Base-by-base conservation (phyloP, 2,888 invertebrate genomes). In the Napeogenes inachia region DNA sequence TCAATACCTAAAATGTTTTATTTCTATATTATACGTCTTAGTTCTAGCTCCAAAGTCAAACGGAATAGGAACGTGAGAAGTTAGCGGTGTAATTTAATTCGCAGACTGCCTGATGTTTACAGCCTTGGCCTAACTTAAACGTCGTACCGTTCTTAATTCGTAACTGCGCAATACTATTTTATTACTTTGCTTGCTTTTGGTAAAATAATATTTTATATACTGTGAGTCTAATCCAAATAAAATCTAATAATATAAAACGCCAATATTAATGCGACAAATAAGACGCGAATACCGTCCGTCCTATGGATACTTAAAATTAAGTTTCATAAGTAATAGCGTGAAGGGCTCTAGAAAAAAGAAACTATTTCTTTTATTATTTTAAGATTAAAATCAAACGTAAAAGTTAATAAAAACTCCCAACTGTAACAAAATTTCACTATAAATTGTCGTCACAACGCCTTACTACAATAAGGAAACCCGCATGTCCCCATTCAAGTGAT, bases 401-500 rank as follows among this genome's bases (percentile, higher is more conserved):
- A 50, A 50, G 3, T 30, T 30, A 30, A 50, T 30, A 30, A 6
- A 50, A 50, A 50, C 50, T 50, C 21, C n/a, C 42, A 12, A 50
- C 10, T 50, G 30, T 50, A 50, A 50, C 30, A 30, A 30, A 50
- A 50, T 30, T 50, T 30, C 50, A 45, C 57, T 46, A 55, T 66
- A 66, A 61, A 64, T 66, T 59, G 33, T 55, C 47, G 61, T 57
- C 61, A 57, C 61, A 57, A 54, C 61, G 58, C 56, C 30, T 50
- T 30, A 30, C 30, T 50, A 57, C 66, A 61, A 66, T 66, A 66
- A 66, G 63, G 66, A 63, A 66, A 61, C 63, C 65, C 54, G 57
- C 66, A 57, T 55, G 66, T 66, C 64, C 46, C 62, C 63, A 66
- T 66, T 66, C 57, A 59, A 64, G 66, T 66, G 66, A 66, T 66